Evolutionary conservation across 2,797 vertebrate genomes (phyloP).

Genomic region (Sebastes diploproa): DNA sequence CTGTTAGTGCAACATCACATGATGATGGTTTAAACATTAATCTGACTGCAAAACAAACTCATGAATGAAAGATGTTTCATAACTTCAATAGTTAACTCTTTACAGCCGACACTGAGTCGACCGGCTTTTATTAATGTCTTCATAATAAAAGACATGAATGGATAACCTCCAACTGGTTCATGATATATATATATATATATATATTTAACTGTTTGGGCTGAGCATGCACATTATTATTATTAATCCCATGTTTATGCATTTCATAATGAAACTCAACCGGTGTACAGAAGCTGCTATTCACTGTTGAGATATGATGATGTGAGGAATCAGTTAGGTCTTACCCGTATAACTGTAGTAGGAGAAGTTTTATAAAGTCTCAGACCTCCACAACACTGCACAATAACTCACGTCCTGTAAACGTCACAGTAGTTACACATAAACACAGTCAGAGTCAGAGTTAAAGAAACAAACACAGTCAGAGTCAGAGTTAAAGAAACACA

Average conservation of each 20-base stretch:
- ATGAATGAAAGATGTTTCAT: not conserved
- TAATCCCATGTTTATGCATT: not conserved
- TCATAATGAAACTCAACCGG: not conserved
- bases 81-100: not conserved
- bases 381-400: conserved; percentile 84
- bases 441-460: no score
- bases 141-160: not conserved
- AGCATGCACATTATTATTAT: conserved; percentile 50
- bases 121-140: not conserved
- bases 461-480: no score
- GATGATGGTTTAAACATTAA: not conserved
- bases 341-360: conserved; percentile 80
- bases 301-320: conserved; percentile 57
- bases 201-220: not conserved
- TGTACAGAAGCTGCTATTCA: not conserved
- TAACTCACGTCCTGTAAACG: conserved; percentile 83
- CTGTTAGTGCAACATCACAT: conserved; percentile 10
- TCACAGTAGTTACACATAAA: conserved; percentile 78
- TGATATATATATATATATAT: not conserved
- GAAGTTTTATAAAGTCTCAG: conserved; percentile 84
- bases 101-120: not conserved
- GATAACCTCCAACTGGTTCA: not conserved
- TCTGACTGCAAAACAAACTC: not conserved
- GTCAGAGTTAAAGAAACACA: no score
- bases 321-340: conserved; percentile 86